Conservation (phyloP, 1,140 invertebrate species). For the Dufourea novaeangliae region DNA sequence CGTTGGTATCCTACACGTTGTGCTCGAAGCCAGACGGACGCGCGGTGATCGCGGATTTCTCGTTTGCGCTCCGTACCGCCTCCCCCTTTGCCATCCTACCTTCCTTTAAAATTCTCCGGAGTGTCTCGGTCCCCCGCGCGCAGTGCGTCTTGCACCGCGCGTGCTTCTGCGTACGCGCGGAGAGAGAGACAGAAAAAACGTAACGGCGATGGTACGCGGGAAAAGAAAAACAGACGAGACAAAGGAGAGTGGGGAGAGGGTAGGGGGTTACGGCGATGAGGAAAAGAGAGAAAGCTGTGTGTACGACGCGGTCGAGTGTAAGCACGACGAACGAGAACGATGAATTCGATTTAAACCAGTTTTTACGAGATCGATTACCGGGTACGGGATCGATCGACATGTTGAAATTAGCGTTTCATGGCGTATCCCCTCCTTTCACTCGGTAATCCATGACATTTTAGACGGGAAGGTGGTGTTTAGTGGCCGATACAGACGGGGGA, state of each 20-base stretch:
- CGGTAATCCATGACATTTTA: conserved; percentile 21
- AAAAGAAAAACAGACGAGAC: conserved; percentile 15
- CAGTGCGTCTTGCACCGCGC: conserved; percentile 38
- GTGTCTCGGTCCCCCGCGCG: conserved; percentile 11
- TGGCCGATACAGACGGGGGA: too few relatives aligned
- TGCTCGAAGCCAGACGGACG: too few relatives aligned
- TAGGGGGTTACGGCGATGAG: neutral
- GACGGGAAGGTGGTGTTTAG: conserved; percentile 10
- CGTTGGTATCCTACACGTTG: too few relatives aligned
- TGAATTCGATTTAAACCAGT: conserved; percentile 52
- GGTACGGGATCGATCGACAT: conserved; percentile 28
- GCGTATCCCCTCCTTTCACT: too few relatives aligned
- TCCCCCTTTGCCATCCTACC: conserved; percentile 16
- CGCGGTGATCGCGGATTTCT: too few relatives aligned
- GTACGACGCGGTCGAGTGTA: neutral
- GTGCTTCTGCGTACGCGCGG: conserved; percentile 39
- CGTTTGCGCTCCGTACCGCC: neutral
- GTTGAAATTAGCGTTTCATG: conserved; percentile 39
- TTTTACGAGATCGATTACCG: conserved; percentile 44
- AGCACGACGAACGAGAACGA: conserved; percentile 8
- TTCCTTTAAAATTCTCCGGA: conserved; percentile 41
- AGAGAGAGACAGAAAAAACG: conserved; percentile 49
- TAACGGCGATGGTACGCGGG: conserved; percentile 20
- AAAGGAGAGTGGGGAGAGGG: conserved; percentile 41
- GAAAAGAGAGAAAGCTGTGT: neutral